These are phyloP conservation scores for Rhopalosiphum nymphaeae DNA, from an alignment of 2,888 invertebrate species.

Conservation along the genomic window DNA sequence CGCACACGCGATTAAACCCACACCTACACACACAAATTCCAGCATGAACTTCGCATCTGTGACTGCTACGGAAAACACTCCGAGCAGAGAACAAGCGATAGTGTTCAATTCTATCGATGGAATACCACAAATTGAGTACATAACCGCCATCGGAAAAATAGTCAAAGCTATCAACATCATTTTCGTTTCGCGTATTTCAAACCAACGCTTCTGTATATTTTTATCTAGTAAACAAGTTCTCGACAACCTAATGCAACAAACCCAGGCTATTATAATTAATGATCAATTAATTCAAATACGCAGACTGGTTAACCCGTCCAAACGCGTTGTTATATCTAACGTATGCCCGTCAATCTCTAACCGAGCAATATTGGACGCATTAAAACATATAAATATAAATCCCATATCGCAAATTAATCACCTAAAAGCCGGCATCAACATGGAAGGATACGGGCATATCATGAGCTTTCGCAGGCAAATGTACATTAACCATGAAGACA, in stretches of 20 bases:
- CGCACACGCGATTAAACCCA: no score
- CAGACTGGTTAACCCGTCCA: neutral
- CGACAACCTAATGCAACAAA: neutral
- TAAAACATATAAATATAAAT: slow-evolving; percentile 18
- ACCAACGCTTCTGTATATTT: neutral
- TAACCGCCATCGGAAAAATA: no score
- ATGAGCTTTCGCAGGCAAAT: slow-evolving; percentile 34
- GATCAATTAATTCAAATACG: neutral
- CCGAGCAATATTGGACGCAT: slow-evolving; percentile 16
- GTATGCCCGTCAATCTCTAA: neutral
- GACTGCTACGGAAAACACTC: no score
- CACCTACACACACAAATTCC: no score
- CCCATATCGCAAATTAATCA: neutral
- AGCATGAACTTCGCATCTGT: no score
- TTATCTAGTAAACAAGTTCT: slow-evolving; percentile 15
- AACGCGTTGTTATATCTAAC: slow-evolving; percentile 17
- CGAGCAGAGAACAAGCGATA: no score
- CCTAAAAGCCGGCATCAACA: no score
- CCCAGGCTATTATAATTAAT: slow-evolving; percentile 8
- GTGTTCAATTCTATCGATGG: no score
- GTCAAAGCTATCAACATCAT: no score
- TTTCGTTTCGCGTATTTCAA: no score
- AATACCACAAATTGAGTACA: no score
- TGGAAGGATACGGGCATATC: neutral
- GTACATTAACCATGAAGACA: neutral